Percentiles rank a stretch among this genome's conserved stretches.
Conservation (phyloP, 2,797 vertebrate genomes). For the Pseudomugil gertrudae region DNA sequence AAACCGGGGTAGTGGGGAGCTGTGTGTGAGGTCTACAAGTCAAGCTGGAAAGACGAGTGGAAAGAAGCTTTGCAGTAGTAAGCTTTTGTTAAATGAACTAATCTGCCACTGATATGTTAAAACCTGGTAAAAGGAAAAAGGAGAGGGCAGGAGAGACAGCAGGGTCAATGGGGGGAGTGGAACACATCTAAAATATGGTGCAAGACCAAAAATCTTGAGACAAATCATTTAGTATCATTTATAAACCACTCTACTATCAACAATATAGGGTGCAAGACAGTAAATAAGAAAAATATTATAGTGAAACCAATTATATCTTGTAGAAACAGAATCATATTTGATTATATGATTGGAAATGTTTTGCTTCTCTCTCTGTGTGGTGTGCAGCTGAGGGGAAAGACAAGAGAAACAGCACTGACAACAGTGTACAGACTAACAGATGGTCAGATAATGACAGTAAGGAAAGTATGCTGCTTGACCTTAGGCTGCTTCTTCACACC, state of each 20-base stretch:
- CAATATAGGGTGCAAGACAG: conserved; percentile 14
- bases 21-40: conserved; percentile 81
- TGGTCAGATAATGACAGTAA: conserved; percentile 65
- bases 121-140: conserved; percentile 73
- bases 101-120: conserved; percentile 82
- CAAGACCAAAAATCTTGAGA: conserved; percentile 4
- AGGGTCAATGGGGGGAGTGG: conserved; percentile 12
- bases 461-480: conserved; percentile 73
- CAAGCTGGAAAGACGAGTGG: conserved; percentile 74
- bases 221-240: conserved; percentile 13
- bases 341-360: conserved; percentile 23
- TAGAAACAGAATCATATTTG: conserved; percentile 31
- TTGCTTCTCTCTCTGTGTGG: conserved; percentile 30
- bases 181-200: conserved; percentile 50
- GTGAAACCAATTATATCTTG: background rate
- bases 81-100: conserved; percentile 79
- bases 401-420: conserved; percentile 54
- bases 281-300: conserved; percentile 32
- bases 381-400: conserved; percentile 47
- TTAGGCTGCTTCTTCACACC: conserved; percentile 59
- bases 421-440: conserved; percentile 53
- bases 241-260: conserved; percentile 14
- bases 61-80: conserved; percentile 78
- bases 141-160: conserved; percentile 36
- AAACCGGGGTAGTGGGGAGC: conserved; percentile 62